phyloP scores from a whole-genome alignment of 2,888 invertebrate species.

The Tribolium freemani region DNA sequence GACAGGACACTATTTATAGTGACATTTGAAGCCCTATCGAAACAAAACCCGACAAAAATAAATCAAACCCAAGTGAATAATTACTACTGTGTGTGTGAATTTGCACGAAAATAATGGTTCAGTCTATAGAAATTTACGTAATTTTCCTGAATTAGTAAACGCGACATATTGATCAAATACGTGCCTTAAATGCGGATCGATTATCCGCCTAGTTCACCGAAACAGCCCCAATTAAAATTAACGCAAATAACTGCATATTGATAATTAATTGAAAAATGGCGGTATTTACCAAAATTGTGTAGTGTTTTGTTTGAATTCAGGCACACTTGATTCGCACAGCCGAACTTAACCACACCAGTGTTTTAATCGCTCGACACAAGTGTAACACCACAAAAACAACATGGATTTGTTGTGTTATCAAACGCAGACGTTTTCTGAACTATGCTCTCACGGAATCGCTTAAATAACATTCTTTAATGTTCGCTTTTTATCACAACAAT shows the following conservation, averaged over 20 bases:
- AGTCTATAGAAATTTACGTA: not conserved
- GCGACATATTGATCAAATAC: conserved; percentile 33
- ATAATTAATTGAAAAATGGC: not conserved
- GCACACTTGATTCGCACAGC: conserved; percentile 39
- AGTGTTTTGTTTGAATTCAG: conserved; percentile 2
- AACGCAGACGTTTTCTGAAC: conserved; percentile 45
- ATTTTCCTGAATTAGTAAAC: not conserved
- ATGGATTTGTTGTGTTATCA: conserved; percentile 35
- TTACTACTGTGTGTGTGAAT: not conserved
- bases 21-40: not conserved
- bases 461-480: conserved; percentile 48
- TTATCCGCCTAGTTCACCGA: not conserved
- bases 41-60: not conserved
- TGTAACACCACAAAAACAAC: not conserved
- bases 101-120: not conserved
- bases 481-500: conserved; percentile 49
- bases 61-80: not conserved
- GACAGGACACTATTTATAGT: not conserved
- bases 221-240: not conserved
- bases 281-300: not conserved
- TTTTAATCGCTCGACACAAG: not conserved
- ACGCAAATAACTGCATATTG: not conserved
- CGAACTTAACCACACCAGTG: conserved; percentile 16
- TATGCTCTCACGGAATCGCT: conserved; percentile 48
- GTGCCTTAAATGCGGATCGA: conserved; percentile 3